Evolutionary conservation across 2,888 invertebrate species (phyloP).

Genomic region (Arge pagana): DNA sequence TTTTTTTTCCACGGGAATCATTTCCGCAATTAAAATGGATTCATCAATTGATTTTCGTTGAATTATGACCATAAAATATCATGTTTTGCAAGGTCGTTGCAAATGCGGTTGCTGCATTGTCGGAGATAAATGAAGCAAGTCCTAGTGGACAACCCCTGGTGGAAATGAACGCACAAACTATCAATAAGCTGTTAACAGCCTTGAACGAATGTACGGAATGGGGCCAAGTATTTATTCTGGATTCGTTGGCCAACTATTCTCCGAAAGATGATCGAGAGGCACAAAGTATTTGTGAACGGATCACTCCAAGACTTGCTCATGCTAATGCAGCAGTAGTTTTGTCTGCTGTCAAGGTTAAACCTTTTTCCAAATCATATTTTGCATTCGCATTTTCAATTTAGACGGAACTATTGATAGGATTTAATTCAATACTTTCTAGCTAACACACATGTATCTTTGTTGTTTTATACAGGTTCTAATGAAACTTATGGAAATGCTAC

Average conservation of each 20-base stretch:
- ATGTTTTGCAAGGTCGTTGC: constrained; percentile 75
- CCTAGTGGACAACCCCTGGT: constrained; percentile 93
- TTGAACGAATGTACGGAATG: constrained; percentile 99
- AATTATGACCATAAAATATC: constrained; percentile 9
- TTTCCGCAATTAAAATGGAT: not conserved
- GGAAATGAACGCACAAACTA: constrained; percentile 96
- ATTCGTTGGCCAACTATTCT: constrained; percentile 95
- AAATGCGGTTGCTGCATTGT: constrained; percentile 97
- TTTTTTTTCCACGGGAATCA: not conserved
- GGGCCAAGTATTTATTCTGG: constrained; percentile 98
- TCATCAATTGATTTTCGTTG: constrained; percentile 1
- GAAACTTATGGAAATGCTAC: constrained; percentile 98
- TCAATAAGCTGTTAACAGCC: constrained; percentile 97
- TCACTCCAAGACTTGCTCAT: constrained; percentile 95
- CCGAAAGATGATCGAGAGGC: constrained; percentile 98
- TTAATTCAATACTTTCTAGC: not conserved
- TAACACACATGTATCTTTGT: constrained; percentile 6
- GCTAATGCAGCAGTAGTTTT: constrained; percentile 99
- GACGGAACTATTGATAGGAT: not conserved
- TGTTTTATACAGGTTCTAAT: constrained; percentile 71
- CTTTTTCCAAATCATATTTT: not conserved
- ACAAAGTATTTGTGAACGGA: constrained; percentile 96
- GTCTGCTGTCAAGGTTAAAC: constrained; percentile 91
- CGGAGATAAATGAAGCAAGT: constrained; percentile 97
- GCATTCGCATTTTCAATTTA: not conserved